Evolutionary conservation across 2,888 invertebrate species (phyloP).

Genomic region (Nezara viridula): DNA sequence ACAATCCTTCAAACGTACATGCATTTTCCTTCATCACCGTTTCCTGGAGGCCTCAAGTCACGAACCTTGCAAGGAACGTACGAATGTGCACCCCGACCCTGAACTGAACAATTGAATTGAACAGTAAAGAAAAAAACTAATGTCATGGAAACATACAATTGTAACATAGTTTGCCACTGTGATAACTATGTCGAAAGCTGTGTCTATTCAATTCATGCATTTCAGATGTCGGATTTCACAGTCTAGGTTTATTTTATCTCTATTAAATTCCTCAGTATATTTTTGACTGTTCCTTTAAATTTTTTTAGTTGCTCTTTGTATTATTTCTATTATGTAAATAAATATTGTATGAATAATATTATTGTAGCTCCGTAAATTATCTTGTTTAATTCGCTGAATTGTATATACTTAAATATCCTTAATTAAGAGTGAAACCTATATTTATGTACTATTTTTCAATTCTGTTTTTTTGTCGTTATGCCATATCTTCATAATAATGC

Average conservation of each 20-base stretch:
- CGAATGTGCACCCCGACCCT: background rate
- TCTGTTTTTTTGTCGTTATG: background rate
- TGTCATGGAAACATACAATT: background rate
- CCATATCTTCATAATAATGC: too few relatives aligned
- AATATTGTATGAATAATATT: background rate
- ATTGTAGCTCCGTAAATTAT: background rate
- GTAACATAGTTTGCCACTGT: background rate
- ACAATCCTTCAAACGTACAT: background rate
- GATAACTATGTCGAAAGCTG: slow-evolving; percentile 9
- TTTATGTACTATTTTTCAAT: too few relatives aligned
- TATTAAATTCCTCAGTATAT: background rate
- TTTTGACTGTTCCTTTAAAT: too few relatives aligned
- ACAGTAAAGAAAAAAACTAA: background rate
- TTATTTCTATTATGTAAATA: background rate
- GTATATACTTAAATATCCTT: too few relatives aligned
- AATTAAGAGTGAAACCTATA: too few relatives aligned
- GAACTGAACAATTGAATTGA: slow-evolving; percentile 24
- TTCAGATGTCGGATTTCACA: background rate
- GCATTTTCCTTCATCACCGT: background rate
- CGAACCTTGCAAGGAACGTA: background rate
- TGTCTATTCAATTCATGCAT: slow-evolving; percentile 1
- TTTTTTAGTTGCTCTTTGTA: too few relatives aligned
- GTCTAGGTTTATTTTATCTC: background rate
- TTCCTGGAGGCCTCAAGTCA: background rate
- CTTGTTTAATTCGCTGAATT: background rate